These are phyloP conservation scores for Echinops telfairi DNA, from an alignment of 2,113 vertebrate species.

Conservation along the genomic window DNA sequence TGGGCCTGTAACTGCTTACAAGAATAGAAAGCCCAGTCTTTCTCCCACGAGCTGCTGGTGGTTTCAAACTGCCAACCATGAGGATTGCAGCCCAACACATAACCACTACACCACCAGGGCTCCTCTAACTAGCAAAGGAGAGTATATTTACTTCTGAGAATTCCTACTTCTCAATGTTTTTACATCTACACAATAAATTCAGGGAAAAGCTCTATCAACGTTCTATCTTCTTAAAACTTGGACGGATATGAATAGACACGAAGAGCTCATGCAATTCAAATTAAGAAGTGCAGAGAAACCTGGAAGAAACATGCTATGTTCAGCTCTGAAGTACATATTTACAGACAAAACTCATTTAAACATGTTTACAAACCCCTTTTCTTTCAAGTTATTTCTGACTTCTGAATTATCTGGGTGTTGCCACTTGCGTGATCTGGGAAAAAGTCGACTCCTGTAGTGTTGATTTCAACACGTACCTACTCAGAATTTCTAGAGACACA, in stretches of 20 bases:
- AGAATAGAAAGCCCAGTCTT: no score
- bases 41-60: no score
- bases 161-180: conserved; percentile 39
- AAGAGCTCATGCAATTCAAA: not conserved
- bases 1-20: no score
- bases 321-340: not conserved
- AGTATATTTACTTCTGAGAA: conserved; percentile 25
- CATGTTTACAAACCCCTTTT: conserved; percentile 2
- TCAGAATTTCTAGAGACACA: not conserved
- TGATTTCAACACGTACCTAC: not conserved
- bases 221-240: not conserved
- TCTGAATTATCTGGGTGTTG: not conserved
- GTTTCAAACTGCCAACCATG: no score
- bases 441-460: not conserved
- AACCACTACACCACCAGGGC: no score
- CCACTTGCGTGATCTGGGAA: not conserved
- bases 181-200: conserved; percentile 24
- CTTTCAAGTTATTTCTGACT: conserved; percentile 11
- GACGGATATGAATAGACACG: not conserved
- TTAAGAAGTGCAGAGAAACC: not conserved
- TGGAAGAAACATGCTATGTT: not conserved
- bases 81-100: no score
- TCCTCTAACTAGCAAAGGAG: not conserved
- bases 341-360: not conserved
- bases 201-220: not conserved